These are phyloP conservation scores for Erpetoichthys calabaricus DNA, from an alignment of 2,797 vertebrate genomes.

Conservation along the genomic window DNA sequence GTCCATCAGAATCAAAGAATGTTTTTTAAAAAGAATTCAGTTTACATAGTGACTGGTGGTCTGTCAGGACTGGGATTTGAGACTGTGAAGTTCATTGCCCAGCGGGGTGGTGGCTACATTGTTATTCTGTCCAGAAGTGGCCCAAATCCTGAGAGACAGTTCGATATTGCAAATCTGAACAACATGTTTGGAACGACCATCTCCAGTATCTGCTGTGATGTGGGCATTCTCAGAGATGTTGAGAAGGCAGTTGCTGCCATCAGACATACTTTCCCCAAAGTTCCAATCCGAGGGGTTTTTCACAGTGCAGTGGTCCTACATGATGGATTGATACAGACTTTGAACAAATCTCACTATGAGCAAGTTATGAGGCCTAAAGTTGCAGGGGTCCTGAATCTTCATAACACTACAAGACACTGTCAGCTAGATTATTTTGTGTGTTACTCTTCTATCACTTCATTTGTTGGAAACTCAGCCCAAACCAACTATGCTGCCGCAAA, in stretches of 20 bases:
- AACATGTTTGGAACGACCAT: conserved; percentile 37
- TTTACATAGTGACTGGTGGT: conserved; percentile 63
- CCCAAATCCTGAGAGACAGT: conserved; percentile 38
- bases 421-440: conserved; percentile 72
- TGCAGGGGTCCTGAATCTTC: conserved; percentile 64
- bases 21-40: conserved; percentile 46
- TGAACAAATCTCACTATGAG: conserved; percentile 51
- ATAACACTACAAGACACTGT: conserved; percentile 46
- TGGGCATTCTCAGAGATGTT: conserved; percentile 38
- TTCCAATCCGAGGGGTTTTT: conserved; percentile 63
- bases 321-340: conserved; percentile 49
- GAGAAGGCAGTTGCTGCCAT: conserved; percentile 40
- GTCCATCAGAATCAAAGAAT: conserved; percentile 28
- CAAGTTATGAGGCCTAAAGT: conserved; percentile 69
- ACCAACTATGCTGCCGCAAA: conserved; percentile 75
- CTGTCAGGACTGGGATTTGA: conserved; percentile 73
- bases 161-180: conserved; percentile 40
- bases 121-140: conserved; percentile 56
- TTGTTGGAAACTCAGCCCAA: conserved; percentile 61
- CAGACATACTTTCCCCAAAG: conserved; percentile 32
- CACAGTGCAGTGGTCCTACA: conserved; percentile 69
- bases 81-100: conserved; percentile 65
- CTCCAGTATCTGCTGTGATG: conserved; percentile 47
- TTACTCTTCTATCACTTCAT: conserved; percentile 66
- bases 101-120: conserved; percentile 50